A percentile compares a stretch with the other conserved stretches of the same genome.
Evolutionary conservation across 2,797 vertebrate genomes (phyloP).

Genomic region (Anniella stebbinsi): DNA sequence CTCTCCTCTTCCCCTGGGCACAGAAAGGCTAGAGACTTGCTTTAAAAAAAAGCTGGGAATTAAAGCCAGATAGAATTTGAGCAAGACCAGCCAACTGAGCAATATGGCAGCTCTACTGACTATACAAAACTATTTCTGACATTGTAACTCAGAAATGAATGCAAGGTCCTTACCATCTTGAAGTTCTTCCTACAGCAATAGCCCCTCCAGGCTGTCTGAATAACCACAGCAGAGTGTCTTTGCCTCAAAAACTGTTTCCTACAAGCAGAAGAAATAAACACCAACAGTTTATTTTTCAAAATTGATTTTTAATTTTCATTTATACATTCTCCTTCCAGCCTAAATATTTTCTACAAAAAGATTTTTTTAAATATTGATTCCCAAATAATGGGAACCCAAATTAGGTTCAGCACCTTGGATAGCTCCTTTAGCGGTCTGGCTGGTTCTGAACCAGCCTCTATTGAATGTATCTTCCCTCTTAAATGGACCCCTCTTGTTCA

Average conservation of each 20-base stretch:
- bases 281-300: neutral
- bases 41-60: neutral
- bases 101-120: neutral
- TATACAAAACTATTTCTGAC: neutral
- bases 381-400: neutral
- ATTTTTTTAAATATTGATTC: neutral
- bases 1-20: too few species aligned
- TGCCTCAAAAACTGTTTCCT: constrained; percentile 91
- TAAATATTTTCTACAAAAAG: neutral
- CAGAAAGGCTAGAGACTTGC: neutral
- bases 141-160: neutral
- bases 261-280: constrained; percentile 52
- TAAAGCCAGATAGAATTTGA: neutral
- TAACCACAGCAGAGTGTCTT: constrained; percentile 82
- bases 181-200: constrained; percentile 85
- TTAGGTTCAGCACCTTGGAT: too few species aligned
- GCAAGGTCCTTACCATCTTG: constrained; percentile 81
- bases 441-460: too few species aligned
- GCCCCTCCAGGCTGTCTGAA: constrained; percentile 93
- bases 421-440: too few species aligned
- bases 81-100: neutral
- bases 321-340: too few species aligned
- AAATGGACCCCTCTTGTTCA: neutral
- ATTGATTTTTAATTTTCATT: too few species aligned
- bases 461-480: neutral